These are phyloP conservation scores for Hypotaenidia okinawae DNA, from an alignment of 2,797 vertebrate genomes.

Conservation along the genomic window DNA sequence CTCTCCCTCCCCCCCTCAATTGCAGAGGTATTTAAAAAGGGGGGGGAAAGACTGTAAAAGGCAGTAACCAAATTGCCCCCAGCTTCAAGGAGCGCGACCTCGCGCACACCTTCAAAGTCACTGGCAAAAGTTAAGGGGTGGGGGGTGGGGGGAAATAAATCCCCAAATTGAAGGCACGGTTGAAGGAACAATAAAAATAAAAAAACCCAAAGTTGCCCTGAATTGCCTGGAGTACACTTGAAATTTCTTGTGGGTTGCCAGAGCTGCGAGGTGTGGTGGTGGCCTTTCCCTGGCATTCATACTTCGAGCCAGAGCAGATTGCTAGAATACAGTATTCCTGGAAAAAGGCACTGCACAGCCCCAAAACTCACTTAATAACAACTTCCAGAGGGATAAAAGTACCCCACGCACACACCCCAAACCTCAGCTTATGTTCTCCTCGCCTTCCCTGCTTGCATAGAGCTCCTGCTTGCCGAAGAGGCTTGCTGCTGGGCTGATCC, in stretches of 20 bases:
- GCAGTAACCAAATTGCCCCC: not conserved
- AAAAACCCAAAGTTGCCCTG: not conserved
- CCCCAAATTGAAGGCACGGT: not conserved
- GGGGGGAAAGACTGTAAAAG: not conserved
- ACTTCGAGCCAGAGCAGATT: conserved; percentile 24
- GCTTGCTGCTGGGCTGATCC: conserved; percentile 3
- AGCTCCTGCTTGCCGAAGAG: not conserved
- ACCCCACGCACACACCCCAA: not conserved
- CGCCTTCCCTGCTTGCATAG: not conserved
- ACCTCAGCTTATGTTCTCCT: not conserved
- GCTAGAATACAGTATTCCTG: conserved; percentile 58
- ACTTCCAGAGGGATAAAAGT: conserved; percentile 41
- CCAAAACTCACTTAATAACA: not conserved
- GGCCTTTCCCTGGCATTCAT: not conserved
- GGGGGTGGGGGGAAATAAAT: not conserved
- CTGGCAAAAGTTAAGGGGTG: conserved; percentile 43
- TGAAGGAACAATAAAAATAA: not conserved
- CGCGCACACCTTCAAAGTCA: not conserved
- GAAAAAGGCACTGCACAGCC: conserved; percentile 23
- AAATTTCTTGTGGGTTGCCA: conserved; percentile 20
- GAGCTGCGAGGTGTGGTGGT: not conserved
- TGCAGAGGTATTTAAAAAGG: not conserved
- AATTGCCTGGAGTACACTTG: not conserved
- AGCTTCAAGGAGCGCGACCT: not conserved
- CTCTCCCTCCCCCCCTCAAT: not conserved